These are phyloP conservation scores for Rhynchophorus ferrugineus DNA, from an alignment of 1,140 invertebrate species.

Conservation along the genomic window DNA sequence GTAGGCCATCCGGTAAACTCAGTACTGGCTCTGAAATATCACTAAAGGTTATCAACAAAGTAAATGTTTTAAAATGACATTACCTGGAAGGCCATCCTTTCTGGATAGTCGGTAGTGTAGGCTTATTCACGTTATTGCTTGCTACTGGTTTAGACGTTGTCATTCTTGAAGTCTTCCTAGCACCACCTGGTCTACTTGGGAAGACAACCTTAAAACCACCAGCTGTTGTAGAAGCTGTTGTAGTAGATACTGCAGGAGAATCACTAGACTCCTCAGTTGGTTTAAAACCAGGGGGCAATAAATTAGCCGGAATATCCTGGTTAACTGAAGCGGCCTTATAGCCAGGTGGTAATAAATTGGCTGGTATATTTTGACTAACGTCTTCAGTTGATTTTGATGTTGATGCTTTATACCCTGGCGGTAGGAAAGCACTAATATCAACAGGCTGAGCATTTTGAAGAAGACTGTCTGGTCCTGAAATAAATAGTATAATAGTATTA, in stretches of 20 bases:
- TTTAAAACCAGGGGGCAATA: slow-evolving; percentile 56
- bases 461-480: slow-evolving; percentile 12
- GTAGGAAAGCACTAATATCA: slow-evolving; percentile 44
- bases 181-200: slow-evolving; percentile 62
- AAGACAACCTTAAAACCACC: slow-evolving; percentile 64
- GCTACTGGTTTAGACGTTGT: slow-evolving; percentile 49
- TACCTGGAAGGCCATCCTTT: slow-evolving; percentile 76
- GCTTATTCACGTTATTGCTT: slow-evolving; percentile 35
- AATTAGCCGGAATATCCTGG: slow-evolving; percentile 23
- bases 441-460: slow-evolving; percentile 20
- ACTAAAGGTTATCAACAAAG: neutral
- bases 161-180: slow-evolving; percentile 49
- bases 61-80: slow-evolving; percentile 17
- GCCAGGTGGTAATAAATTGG: slow-evolving; percentile 1
- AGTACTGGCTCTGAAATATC: slow-evolving; percentile 61
- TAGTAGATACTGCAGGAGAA: slow-evolving; percentile 25
- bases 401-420: slow-evolving; percentile 50
- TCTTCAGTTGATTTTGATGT: neutral
- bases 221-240: slow-evolving; percentile 35
- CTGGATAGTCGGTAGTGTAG: slow-evolving; percentile 58
- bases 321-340: neutral
- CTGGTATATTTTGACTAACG: slow-evolving; percentile 21
- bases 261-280: slow-evolving; percentile 4
- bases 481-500: neutral
- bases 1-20: slow-evolving; percentile 86